These are phyloP conservation scores for Cephus pulcher DNA, from an alignment of 2,888 invertebrate genomes.

Conservation along the genomic window DNA sequence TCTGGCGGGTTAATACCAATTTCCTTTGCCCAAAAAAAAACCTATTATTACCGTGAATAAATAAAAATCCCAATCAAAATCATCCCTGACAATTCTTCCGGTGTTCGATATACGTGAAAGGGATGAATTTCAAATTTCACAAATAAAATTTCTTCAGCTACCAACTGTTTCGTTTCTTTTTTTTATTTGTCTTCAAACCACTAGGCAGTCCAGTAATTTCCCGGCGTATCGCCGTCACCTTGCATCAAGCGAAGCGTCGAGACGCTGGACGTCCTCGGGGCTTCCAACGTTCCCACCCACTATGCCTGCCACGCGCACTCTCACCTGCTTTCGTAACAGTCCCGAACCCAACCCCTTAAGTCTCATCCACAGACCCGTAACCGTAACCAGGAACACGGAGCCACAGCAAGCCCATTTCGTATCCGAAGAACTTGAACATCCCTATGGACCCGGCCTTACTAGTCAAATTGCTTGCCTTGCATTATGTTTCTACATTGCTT, in stretches of 20 bases:
- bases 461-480: not conserved
- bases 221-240: constrained; percentile 53
- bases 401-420: constrained; percentile 33
- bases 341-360: not conserved
- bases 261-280: constrained; percentile 45
- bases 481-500: too few species aligned
- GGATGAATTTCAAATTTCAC: not conserved
- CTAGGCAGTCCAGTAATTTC: constrained; percentile 29
- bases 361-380: constrained; percentile 18
- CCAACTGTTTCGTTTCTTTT: constrained; percentile 8
- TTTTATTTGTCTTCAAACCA: constrained; percentile 12
- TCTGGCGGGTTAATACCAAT: constrained; percentile 22
- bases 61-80: constrained; percentile 17
- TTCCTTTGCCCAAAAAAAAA: constrained; percentile 16
- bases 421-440: constrained; percentile 26
- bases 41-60: constrained; percentile 19
- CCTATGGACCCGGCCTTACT: constrained; percentile 21
- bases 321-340: constrained; percentile 27
- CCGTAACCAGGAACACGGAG: constrained; percentile 2
- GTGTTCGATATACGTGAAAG: constrained; percentile 1
- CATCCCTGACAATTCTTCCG: not conserved
- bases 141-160: constrained; percentile 26
- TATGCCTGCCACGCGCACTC: constrained; percentile 24
- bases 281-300: constrained; percentile 24
- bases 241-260: constrained; percentile 55